Evolutionary conservation across 1,140 invertebrate genomes (phyloP), one percentile per base, ranked within the genome.

Genomic region (Delia radicum): DNA sequence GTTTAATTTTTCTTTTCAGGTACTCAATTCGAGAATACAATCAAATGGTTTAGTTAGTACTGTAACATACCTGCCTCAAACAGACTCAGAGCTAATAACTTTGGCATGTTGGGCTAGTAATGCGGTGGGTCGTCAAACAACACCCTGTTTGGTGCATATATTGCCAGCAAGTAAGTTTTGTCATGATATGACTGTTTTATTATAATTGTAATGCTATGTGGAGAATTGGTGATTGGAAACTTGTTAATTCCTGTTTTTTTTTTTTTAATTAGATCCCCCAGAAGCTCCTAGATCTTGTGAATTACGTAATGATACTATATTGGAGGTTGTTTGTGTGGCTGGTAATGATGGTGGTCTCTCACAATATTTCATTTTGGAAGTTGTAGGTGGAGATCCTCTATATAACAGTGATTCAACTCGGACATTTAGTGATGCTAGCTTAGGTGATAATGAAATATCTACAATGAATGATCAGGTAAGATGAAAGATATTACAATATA

Each of bases 71-170:
- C 90, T 88, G 73, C 89, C 90, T 29, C 88, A 87, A 73, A 85
- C 84, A 63, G 90, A 91, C 73, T 89, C 90, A 21, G 94, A 96
- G 83, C 91, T 94, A 77, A 94, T 94, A 73, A 94, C 92, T 73
- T 87, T 96, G 0, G 91, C 93, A 12, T 96, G 95, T 81, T 96
- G 94, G 94, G 94, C 94, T 1, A 92, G 90, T 80, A 96, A 96
- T 87, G 90, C 89, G 77, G 91, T 96, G 10, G 95, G 95, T 63
- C 90, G 91, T 80, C 94, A 96, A 87, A 89, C 89, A 76, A 89
- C 89, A 78, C 94, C 95, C 5, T 96, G 95, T 82, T 87, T 94
- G 71, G 94, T 96, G 86, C 91, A 93, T 85, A 90, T 96, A 69
- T 87, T 94, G 77, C 92, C 93, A 78, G 93, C 93, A 79, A 93